Percentiles rank a stretch among this genome's conserved stretches.
Evolutionary conservation across 2,113 vertebrate species (phyloP).

Genomic region (Dendrocopos noguchii): DNA sequence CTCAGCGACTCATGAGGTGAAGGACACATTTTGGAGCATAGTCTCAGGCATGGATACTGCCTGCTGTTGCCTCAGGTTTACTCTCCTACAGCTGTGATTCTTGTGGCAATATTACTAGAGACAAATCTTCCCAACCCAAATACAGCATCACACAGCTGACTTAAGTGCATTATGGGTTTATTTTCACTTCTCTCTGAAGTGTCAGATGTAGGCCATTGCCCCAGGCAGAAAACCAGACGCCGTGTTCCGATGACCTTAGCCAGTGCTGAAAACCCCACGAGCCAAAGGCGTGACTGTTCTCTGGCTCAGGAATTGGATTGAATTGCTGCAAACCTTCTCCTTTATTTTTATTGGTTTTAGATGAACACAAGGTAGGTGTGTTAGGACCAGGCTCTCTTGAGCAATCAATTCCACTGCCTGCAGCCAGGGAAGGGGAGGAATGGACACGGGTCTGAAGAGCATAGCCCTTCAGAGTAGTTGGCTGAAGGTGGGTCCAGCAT

Average conservation of each 20-base stretch:
- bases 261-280: not conserved
- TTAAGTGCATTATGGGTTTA: not conserved
- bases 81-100: not conserved
- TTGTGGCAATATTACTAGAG: not conserved
- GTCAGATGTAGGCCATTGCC: not conserved
- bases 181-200: not conserved
- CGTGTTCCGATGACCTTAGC: not conserved
- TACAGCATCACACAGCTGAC: not conserved
- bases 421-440: not conserved
- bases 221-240: not conserved
- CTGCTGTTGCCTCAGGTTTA: not conserved
- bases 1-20: accelerated
- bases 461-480: not conserved
- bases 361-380: not conserved
- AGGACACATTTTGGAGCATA: accelerated
- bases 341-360: not conserved
- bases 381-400: not conserved
- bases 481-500: not conserved
- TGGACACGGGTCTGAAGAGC: not conserved
- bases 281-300: accelerated
- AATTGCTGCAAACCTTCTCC: not conserved
- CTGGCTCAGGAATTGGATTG: not conserved
- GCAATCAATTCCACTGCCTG: not conserved
- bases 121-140: not conserved
- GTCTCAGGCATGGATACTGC: not conserved